These are phyloP conservation scores for Hyaena hyaena DNA, from an alignment of 2,113 vertebrate genomes.

Conservation along the genomic window DNA sequence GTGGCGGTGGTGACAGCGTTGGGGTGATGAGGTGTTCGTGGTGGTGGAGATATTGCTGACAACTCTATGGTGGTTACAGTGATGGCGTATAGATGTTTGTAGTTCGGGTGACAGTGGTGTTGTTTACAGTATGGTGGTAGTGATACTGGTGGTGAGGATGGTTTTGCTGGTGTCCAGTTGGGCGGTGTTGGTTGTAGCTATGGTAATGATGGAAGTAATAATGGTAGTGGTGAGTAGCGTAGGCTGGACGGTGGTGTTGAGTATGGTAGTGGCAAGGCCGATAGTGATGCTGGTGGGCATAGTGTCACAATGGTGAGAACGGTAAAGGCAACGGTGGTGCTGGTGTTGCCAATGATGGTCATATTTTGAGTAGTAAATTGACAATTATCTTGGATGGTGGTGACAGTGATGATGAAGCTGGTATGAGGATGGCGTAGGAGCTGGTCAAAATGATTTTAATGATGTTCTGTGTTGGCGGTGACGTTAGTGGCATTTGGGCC, in stretches of 20 bases:
- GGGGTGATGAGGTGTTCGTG: not conserved
- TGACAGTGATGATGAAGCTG: not conserved
- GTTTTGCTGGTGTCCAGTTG: not conserved
- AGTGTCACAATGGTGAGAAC: not conserved
- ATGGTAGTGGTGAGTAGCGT: no score
- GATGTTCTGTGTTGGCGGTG: not conserved
- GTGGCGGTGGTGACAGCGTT: not conserved
- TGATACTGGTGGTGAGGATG: not conserved
- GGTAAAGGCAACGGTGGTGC: not conserved
- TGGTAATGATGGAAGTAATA: not conserved
- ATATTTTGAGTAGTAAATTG: not conserved
- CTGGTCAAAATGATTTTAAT: not conserved
- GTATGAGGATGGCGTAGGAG: not conserved
- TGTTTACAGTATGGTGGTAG: not conserved
- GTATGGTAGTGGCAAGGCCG: not conserved
- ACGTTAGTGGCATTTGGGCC: not conserved
- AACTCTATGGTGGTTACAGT: not conserved
- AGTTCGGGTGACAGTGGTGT: not conserved
- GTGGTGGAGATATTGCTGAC: not conserved
- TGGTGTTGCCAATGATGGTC: not conserved
- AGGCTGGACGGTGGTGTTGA: not conserved
- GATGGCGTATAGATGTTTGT: not conserved
- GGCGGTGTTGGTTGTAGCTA: not conserved
- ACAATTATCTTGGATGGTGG: not conserved
- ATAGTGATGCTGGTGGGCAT: not conserved